phyloP scores from a whole-genome alignment of 2,888 invertebrate species.

The Parnassius glacialis region DNA sequence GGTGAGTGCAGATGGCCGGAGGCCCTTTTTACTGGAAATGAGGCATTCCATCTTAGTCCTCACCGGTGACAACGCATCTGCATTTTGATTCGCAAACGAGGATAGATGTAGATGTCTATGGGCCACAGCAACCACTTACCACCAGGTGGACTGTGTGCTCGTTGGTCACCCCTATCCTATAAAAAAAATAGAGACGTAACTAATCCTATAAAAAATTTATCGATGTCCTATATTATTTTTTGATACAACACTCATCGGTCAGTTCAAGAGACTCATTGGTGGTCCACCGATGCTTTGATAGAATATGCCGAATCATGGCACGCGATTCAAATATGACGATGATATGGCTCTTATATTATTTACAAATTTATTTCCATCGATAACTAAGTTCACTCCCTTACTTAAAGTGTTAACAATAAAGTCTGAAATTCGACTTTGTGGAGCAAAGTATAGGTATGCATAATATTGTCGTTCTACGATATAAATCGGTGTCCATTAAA shows the following conservation, averaged over 20 bases:
- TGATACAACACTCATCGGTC: conserved; percentile 37
- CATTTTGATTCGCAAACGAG: too few relatives aligned
- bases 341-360: conserved; percentile 68
- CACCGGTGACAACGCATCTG: too few relatives aligned
- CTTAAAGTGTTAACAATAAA: conserved; percentile 19
- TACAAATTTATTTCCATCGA: conserved; percentile 33
- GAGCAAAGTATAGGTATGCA: not conserved
- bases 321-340: conserved; percentile 77
- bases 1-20: too few relatives aligned
- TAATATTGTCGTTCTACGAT: conserved; percentile 35
- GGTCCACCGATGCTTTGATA: conserved; percentile 72
- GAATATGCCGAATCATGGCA: conserved; percentile 77
- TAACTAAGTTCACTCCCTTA: conserved; percentile 24
- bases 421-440: conserved; percentile 21
- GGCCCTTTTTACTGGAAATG: too few relatives aligned
- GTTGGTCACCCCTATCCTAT: too few relatives aligned
- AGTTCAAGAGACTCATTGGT: conserved; percentile 66
- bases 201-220: not conserved
- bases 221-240: conserved; percentile 12
- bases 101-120: too few relatives aligned
- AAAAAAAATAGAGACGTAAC: too few relatives aligned
- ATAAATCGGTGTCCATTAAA: conserved; percentile 77
- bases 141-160: too few relatives aligned
- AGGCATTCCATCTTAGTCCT: too few relatives aligned
- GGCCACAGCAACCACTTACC: too few relatives aligned